Percentiles rank a stretch among this genome's conserved stretches.
Conservation (phyloP, 2,888 invertebrate species). For the Pheosia gnoma region DNA sequence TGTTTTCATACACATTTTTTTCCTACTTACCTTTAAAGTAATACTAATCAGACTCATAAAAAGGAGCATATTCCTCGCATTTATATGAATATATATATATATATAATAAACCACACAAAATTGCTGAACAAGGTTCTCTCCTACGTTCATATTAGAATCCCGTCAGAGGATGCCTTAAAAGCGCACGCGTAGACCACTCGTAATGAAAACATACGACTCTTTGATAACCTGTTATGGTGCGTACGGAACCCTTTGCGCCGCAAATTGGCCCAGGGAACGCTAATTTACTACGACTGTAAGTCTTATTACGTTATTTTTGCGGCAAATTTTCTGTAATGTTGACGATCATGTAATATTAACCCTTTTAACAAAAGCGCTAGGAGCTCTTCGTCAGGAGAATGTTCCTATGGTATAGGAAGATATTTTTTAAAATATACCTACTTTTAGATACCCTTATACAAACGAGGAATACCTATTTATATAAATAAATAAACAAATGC, state of each 20-base stretch:
- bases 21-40: too few species aligned
- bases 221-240: slow-evolving; percentile 77
- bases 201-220: slow-evolving; percentile 81
- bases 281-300: slow-evolving; percentile 63
- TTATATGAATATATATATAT: neutral
- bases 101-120: slow-evolving; percentile 30
- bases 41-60: too few species aligned
- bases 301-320: slow-evolving; percentile 46
- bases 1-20: too few species aligned
- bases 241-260: slow-evolving; percentile 53
- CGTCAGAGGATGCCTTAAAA: slow-evolving; percentile 51
- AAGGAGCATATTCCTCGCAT: neutral
- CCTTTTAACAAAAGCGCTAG: too few species aligned
- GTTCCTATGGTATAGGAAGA: too few species aligned
- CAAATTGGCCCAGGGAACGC: slow-evolving; percentile 65
- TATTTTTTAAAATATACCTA: too few species aligned
- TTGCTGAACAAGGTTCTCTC: slow-evolving; percentile 15
- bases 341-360: neutral
- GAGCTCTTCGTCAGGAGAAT: too few species aligned
- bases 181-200: slow-evolving; percentile 48
- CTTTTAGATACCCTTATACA: too few species aligned
- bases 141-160: slow-evolving; percentile 29
- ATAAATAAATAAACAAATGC: too few species aligned
- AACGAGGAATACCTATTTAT: too few species aligned
- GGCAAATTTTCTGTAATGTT: slow-evolving; percentile 9